Evolutionary conservation across 2,888 invertebrate genomes (phyloP), one percentile per base, ranked within the genome.

Genomic region (Panopea generosa): DNA sequence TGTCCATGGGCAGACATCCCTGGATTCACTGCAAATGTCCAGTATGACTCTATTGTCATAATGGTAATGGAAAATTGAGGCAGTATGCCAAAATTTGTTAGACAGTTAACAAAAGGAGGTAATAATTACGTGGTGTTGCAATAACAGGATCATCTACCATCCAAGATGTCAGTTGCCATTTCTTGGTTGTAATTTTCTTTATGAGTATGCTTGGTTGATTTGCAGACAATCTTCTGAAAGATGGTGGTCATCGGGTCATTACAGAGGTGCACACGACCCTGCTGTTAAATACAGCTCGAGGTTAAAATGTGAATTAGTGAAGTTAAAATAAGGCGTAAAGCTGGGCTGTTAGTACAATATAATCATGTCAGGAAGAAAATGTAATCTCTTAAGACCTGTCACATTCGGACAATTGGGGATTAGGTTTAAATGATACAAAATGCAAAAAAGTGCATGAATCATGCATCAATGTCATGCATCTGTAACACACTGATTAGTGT

Each of bases 391-490:
- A 56, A 27, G 66, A 74, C 57, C 66, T 59, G 71, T 78, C 78
- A 71, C 45, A 14, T n/a, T 29, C 22, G 53, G 53, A 78, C 74
- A 78, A 63, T 72, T 40, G 38, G 57, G 45, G 53, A 73, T 62
- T 63, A 70, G 57, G 60, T 47, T 59, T 61, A 55, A 38, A 61
- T 67, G 43, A 76, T 70, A 67, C 67, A 76, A 59, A 71, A 67
- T 49, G 67, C 62, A 62, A 71, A 62, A 74, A 78, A 78, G 62
- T 66, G 56, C 55, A 49, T 45, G 61, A 71, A 57, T 56, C 63
- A 63, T 74, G 74, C 53, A 78, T 78, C 74, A 78, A 26, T 78
- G 74, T 78, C 78, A 70, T 63, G 78, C 78, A 55, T 74, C 63
- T 66, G 56, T 47, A 63, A 40, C 18, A 70, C 66, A 63, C 57